Percentiles rank a stretch among this genome's conserved stretches.
phyloP scores from a whole-genome alignment of 2,797 vertebrate species.

The Tympanoctomys barrerae region DNA sequence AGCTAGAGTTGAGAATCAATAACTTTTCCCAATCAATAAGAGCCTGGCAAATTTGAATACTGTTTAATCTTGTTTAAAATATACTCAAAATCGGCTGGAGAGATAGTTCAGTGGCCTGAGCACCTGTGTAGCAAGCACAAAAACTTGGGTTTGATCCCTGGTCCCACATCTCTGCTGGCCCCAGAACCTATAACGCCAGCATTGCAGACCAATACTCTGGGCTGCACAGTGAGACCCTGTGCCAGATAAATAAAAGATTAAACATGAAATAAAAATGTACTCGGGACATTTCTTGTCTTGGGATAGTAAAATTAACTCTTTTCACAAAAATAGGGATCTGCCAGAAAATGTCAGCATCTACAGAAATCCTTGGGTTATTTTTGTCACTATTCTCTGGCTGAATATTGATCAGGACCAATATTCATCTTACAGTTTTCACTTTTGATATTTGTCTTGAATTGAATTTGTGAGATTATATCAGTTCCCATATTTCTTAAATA shows the following conservation, averaged over 20 bases:
- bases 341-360: not conserved
- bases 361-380: conserved; percentile 15
- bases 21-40: not conserved
- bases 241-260: too few relatives aligned
- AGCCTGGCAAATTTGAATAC: not conserved
- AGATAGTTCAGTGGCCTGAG: too few relatives aligned
- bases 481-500: not conserved
- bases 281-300: not conserved
- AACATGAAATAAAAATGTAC: not conserved
- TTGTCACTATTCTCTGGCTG: not conserved
- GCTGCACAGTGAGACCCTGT: too few relatives aligned
- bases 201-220: too few relatives aligned
- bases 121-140: too few relatives aligned
- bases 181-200: too few relatives aligned
- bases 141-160: too few relatives aligned
- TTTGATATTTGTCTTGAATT: conserved; percentile 20
- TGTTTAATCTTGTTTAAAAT: conserved; percentile 38
- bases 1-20: not conserved
- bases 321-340: not conserved
- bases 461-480: conserved; percentile 18
- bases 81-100: too few relatives aligned
- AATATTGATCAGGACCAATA: not conserved
- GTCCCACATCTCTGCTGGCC: too few relatives aligned
- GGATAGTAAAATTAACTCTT: not conserved
- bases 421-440: not conserved